Evolutionary conservation across 2,113 vertebrate genomes (phyloP), one percentile per base, ranked within the genome.

Genomic region (Tauraco erythrolophus): DNA sequence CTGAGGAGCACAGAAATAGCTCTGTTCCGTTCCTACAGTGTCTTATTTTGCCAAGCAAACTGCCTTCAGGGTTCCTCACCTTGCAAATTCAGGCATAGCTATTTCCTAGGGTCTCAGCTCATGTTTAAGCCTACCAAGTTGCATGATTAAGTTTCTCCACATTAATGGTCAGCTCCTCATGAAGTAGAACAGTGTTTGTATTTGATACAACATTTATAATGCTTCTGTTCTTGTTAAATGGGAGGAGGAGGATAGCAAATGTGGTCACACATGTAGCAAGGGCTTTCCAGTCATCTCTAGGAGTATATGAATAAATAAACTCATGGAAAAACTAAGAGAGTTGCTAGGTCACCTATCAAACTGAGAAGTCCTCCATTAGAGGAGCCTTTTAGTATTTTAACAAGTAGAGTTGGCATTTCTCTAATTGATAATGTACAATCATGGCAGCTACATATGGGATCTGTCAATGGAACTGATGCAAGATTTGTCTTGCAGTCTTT

Each of bases 1-100:
- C 41, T n/a, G 50, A 72, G 22, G 11, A 84, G 5, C 25, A 66
- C 28, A 86, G 37, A 48, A 91, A 18, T 7, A 66, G 6, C 10
- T 11, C 13, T 19, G 7, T 54, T 66, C 13, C 7, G 46, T 23
- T 5, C 22, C 24, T 46, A 8, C 3, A 0, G 5, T 37, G 8
- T 30, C 56, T 58, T 62, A 62, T 39, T 57, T 84, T 84, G 31
- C 48, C 41, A 82, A 58, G 48, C 16, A 62, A 88, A 19, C 28
- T 50, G 28, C 37, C 9, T 48, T 30, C 31, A 45, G 18, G 22
- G 7, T 4, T 72, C 17, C 25, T 85, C 43, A 69, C 21, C 39
- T 72, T 79, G 37, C 31, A 66, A 21, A 83, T 8, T 51, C 65
- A 41, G n/a, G 21, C 1, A 3, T 5, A 66, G 46, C 0, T 1